Evolutionary conservation across 2,113 vertebrate species (phyloP).

Genomic region (Zosterops japonicus): DNA sequence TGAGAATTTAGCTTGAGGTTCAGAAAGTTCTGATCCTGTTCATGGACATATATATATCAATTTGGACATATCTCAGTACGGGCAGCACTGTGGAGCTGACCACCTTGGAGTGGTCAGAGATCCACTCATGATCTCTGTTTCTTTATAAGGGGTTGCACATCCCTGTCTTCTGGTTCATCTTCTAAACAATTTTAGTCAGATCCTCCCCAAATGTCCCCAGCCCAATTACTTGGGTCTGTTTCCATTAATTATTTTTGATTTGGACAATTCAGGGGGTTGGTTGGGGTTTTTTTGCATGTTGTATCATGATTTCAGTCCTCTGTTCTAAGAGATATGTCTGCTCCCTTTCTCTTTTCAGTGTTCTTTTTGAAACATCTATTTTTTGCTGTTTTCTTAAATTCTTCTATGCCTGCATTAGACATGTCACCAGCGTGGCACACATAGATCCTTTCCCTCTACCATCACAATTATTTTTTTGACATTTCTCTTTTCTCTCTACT

Average conservation of each 20-base stretch:
- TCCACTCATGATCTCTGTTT: not conserved
- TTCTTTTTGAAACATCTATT: not conserved
- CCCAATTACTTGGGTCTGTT: not conserved
- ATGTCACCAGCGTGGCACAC: not conserved
- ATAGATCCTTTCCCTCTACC: not conserved
- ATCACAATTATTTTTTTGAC: not conserved
- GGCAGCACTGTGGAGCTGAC: too few species aligned
- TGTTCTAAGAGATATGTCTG: not conserved
- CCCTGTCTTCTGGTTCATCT: not conserved
- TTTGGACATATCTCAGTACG: not conserved
- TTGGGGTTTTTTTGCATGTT: rapidly evolving
- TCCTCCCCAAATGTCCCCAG: not conserved
- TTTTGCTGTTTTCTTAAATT: not conserved
- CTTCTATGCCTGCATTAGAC: not conserved
- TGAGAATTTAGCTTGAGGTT: not conserved
- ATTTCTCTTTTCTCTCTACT: not conserved
- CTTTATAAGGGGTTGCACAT: not conserved
- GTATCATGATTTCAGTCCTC: not conserved
- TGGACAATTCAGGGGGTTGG: not conserved
- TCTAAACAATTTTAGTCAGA: not conserved
- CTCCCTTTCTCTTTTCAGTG: not conserved
- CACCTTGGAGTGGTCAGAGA: not conserved
- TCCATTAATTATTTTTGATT: not conserved
- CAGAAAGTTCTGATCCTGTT: not conserved
- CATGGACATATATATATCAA: not conserved